Percentiles rank a stretch among this genome's conserved stretches.
These are phyloP conservation scores for Myotis yumanensis DNA, from an alignment of 2,113 vertebrate species.

Conservation along the genomic window DNA sequence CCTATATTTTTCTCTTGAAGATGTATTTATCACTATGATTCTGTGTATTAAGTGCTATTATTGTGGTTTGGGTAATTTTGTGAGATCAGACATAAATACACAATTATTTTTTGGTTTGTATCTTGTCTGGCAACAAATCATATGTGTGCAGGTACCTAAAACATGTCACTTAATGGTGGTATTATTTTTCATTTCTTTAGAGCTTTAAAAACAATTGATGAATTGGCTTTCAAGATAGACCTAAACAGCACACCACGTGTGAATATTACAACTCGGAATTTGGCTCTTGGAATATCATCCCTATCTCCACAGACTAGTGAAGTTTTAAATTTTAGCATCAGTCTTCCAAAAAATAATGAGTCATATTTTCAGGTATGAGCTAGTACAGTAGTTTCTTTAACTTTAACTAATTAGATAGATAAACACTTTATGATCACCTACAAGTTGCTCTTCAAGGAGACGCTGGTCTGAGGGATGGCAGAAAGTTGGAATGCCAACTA, in stretches of 20 bases:
- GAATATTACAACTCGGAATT: slow-evolving; percentile 89
- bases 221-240: slow-evolving; percentile 92
- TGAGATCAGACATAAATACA: background rate
- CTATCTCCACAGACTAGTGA: slow-evolving; percentile 85
- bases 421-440: background rate
- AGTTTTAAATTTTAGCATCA: slow-evolving; percentile 91
- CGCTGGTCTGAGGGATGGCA: background rate
- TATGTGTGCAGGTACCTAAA: background rate
- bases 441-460: background rate
- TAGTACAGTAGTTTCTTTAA: background rate
- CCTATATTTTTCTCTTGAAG: background rate
- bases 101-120: background rate
- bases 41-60: background rate
- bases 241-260: slow-evolving; percentile 87
- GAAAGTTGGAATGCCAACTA: background rate
- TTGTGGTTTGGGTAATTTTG: slow-evolving; percentile 1
- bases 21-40: background rate
- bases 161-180: background rate
- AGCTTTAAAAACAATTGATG: slow-evolving; percentile 93
- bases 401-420: background rate
- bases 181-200: slow-evolving; percentile 82
- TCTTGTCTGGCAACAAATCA: background rate
- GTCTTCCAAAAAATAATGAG: slow-evolving; percentile 84
- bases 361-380: slow-evolving; percentile 90
- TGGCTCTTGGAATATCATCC: slow-evolving; percentile 90